A percentile compares a stretch with the other conserved stretches of the same genome.
Conservation (phyloP, 2,113 vertebrate species). For the Indicator indicator region DNA sequence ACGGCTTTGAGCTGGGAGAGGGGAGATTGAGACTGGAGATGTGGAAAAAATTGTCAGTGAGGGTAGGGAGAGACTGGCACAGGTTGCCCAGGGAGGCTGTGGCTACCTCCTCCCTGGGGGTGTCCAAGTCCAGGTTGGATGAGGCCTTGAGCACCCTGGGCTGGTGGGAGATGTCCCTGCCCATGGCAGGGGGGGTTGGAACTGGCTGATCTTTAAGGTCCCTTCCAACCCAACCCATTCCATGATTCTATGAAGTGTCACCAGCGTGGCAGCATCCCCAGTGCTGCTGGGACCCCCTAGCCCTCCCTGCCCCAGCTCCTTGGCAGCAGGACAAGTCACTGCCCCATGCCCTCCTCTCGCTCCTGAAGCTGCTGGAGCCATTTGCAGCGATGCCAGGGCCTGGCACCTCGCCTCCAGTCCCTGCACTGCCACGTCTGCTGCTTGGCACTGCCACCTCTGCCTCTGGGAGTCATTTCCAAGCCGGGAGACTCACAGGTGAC, state of each 20-base stretch:
- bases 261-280: neutral
- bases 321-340: accelerated
- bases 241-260: neutral
- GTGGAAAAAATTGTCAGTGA: too few species aligned
- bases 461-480: accelerated
- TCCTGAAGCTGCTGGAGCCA: neutral
- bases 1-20: too few species aligned
- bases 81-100: too few species aligned
- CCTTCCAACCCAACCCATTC: too few species aligned
- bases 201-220: too few species aligned
- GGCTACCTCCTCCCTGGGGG: too few species aligned
- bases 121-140: too few species aligned
- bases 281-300: accelerated
- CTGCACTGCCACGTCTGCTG: neutral
- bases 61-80: too few species aligned
- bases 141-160: too few species aligned
- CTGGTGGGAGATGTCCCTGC: too few species aligned
- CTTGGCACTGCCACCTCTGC: neutral
- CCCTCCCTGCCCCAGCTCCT: neutral
- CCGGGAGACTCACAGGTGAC: neutral
- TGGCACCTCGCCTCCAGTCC: accelerated
- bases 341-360: accelerated
- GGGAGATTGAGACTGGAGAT: too few species aligned
- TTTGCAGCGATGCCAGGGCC: neutral
- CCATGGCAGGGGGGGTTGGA: too few species aligned